Conservation (phyloP, 2,888 invertebrate species). For the Agonopterix arenella region DNA sequence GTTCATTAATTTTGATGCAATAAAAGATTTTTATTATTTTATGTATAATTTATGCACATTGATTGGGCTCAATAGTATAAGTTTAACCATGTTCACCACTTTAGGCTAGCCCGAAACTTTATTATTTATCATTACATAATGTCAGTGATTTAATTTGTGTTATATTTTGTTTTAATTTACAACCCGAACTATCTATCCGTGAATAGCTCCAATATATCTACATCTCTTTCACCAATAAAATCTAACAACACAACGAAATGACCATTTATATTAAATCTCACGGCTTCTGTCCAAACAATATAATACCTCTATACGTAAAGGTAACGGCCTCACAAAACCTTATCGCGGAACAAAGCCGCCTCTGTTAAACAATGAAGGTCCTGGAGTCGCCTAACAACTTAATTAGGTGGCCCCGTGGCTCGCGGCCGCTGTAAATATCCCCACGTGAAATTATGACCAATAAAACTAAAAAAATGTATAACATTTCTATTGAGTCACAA, state of each 20-base stretch:
- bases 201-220: not conserved
- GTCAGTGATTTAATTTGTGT: too few species aligned
- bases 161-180: too few species aligned
- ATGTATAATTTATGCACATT: too few species aligned
- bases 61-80: too few species aligned
- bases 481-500: slow-evolving; percentile 74
- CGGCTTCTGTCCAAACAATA: slow-evolving; percentile 62
- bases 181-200: not conserved
- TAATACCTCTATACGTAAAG: slow-evolving; percentile 43
- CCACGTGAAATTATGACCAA: slow-evolving; percentile 73
- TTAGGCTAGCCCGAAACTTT: too few species aligned
- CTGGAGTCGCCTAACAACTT: slow-evolving; percentile 69
- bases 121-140: too few species aligned
- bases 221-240: slow-evolving; percentile 2
- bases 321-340: slow-evolving; percentile 45
- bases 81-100: too few species aligned
- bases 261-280: slow-evolving; percentile 28
- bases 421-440: slow-evolving; percentile 72
- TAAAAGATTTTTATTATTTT: too few species aligned
- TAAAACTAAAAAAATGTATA: slow-evolving; percentile 74
- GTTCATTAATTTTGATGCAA: too few species aligned
- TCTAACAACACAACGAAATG: slow-evolving; percentile 15
- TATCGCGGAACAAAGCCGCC: slow-evolving; percentile 56
- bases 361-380: slow-evolving; percentile 64
- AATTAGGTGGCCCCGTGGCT: slow-evolving; percentile 73